Evolutionary conservation across 2,888 invertebrate species (phyloP), one percentile per base, ranked within the genome.

Genomic region (Fissipunctia ypsillon): DNA sequence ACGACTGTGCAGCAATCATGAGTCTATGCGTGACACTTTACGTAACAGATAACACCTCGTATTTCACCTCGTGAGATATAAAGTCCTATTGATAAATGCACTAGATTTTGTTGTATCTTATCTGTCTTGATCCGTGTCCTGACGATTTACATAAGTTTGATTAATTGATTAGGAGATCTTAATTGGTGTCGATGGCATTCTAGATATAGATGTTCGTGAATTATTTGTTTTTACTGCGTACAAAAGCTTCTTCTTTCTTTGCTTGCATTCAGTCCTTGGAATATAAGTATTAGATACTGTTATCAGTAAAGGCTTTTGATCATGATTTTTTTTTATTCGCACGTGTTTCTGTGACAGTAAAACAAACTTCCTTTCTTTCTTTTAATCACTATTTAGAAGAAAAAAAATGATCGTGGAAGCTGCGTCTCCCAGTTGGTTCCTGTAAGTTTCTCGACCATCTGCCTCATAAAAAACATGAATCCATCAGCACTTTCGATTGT

Each of bases 21-120:
- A 35, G 57, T 19, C 10, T 35, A 38, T 28, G 14, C 25, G 14
- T 63, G 60, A 69, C 9, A 35, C 6, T n/a, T 31, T 10, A 43
- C 45, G 25, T 63, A 25, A 72, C 1, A 50, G 79, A 80, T 80
- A 80, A 81, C 28, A 12, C 9, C n/a, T n/a, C 2, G 3, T 22
- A 43, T 28, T 45, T 31, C 25, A 48, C 48, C 35, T 52, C 48
- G 65, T 43, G 48, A 67, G 50, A 59, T 67, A 76, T 59, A 12
- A n/a, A 31, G 19, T 22, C 50, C 48, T 68, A 43, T 75, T 56
- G 63, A 43, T 64, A 59, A 45, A 64, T 43, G 28, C 52, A 68
- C 52, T 64, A 74, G 57, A 45, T 60, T 48, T 28, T 5, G 10
- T 73, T 25, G 56, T 22, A 70, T 79, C 76, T 79, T 69, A 79